Percentiles rank a stretch among this genome's conserved stretches.
phyloP scores from a whole-genome alignment of 2,113 vertebrate species.

The Platichthys flesus region DNA sequence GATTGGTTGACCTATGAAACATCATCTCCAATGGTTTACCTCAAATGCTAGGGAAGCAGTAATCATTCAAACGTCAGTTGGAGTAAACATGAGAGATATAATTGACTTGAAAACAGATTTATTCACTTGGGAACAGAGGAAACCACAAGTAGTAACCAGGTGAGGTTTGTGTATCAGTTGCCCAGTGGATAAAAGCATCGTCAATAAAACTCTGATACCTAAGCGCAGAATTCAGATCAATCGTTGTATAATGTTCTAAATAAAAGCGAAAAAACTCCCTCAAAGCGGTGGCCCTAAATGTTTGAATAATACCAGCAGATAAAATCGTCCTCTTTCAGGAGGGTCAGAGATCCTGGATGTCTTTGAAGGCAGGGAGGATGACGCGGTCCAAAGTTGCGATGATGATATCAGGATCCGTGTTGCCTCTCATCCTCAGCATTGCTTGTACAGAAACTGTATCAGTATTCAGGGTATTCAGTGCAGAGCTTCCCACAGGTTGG shows the following conservation, averaged over 20 bases:
- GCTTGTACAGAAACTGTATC: conserved; percentile 15
- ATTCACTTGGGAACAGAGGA: neutral
- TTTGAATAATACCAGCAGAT: conserved; percentile 9
- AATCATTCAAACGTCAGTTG: conserved; percentile 32
- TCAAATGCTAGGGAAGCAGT: conserved; percentile 48
- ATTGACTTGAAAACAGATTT: neutral
- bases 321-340: neutral
- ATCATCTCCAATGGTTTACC: conserved; percentile 71
- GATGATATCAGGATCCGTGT: conserved; percentile 5
- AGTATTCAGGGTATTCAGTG: conserved; percentile 27
- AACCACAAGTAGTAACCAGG: neutral
- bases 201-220: neutral
- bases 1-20: conserved; percentile 82
- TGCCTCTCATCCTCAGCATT: neutral
- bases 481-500: conserved; percentile 42
- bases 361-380: conserved; percentile 26
- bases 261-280: neutral
- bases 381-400: neutral
- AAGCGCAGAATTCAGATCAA: neutral
- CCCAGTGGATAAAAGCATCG: neutral
- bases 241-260: neutral
- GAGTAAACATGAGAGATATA: conserved; percentile 52
- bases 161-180: neutral
- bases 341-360: conserved; percentile 14
- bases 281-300: neutral